These are phyloP conservation scores for Drosophila subquinaria DNA, from an alignment of 2,888 invertebrate species.

Conservation along the genomic window DNA sequence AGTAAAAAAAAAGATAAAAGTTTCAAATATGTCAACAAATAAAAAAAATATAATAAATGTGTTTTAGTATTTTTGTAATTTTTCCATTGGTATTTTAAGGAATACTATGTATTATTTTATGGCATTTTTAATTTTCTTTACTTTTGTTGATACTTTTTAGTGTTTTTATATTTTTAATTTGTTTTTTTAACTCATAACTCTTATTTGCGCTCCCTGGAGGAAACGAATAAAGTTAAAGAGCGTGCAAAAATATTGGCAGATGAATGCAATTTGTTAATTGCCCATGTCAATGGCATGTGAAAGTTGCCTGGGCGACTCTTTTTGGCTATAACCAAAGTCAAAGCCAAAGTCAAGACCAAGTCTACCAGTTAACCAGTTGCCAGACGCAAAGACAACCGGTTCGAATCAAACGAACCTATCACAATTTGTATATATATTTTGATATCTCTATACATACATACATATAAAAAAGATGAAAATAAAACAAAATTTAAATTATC, in stretches of 20 bases:
- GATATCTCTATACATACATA: too few species aligned
- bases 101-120: too few species aligned
- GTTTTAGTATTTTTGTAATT: too few species aligned
- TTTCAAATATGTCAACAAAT: too few species aligned
- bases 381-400: conserved; percentile 9
- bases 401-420: background rate
- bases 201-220: background rate
- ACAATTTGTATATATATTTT: background rate
- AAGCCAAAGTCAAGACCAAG: conserved; percentile 7
- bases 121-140: too few species aligned
- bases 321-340: conserved; percentile 40
- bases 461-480: background rate
- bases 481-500: too few species aligned
- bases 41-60: too few species aligned
- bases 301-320: conserved; percentile 67
- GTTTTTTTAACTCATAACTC: background rate
- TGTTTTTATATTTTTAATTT: background rate
- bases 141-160: too few species aligned
- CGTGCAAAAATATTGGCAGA: conserved; percentile 6
- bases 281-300: conserved; percentile 71
- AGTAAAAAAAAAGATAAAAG: too few species aligned
- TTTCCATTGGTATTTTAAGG: too few species aligned
- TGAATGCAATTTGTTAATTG: conserved; percentile 64
- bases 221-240: background rate
- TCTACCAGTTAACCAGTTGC: conserved; percentile 37